Evolutionary conservation across 2,888 invertebrate species (phyloP), one percentile per base, ranked within the genome.

Genomic region (Timema cristinae): DNA sequence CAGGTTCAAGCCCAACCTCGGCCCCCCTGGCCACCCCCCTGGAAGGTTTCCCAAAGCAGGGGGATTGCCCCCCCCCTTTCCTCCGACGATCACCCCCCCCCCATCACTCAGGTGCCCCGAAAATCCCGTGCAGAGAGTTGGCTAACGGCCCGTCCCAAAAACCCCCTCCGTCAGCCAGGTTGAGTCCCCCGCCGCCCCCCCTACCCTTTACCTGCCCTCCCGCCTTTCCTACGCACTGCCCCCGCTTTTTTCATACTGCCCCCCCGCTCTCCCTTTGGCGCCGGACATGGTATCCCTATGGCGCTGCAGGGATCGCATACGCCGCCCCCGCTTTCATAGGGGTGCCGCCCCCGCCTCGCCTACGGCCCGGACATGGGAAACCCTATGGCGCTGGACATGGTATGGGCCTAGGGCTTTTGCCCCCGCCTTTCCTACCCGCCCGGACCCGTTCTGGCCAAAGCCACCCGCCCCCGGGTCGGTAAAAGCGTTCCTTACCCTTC

Each of bases 1-100:
- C 73, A 74, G 72, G 78, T 79, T 79, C 74, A 81, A 81, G 77
- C 81, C 81, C 66, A 78, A 79, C 77, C 75, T 79, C 49, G 78
- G 77, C 5, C 72, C 72, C 72, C 66, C 72, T 78, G 68, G 77
- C 78, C 72, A 77, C 79, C 51, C 79, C 79, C 68, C 70, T 75
- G 15, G 72, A 76, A 71, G 77, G 77, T 69, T 79, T 78, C 68
- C 75, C 77, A 72, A 77, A 79, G 75, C 75, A 78, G 69, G 75
- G 75, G 61, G 75, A 71, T 75, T 63, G 76, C 75, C 68, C 75
- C 63, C 49, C 74, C 73, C 47, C 67, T 52, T 16, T 72, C 72
- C 59, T 74, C 4, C 72, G 10, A 54, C 72, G 49, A 71, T 74
- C 50, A 70, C 72, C 11, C 72, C 70, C 72, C 70, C 49, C 71